These are phyloP conservation scores for Drosophila pectinifera DNA, from an alignment of 1,140 invertebrate genomes.

Conservation along the genomic window DNA sequence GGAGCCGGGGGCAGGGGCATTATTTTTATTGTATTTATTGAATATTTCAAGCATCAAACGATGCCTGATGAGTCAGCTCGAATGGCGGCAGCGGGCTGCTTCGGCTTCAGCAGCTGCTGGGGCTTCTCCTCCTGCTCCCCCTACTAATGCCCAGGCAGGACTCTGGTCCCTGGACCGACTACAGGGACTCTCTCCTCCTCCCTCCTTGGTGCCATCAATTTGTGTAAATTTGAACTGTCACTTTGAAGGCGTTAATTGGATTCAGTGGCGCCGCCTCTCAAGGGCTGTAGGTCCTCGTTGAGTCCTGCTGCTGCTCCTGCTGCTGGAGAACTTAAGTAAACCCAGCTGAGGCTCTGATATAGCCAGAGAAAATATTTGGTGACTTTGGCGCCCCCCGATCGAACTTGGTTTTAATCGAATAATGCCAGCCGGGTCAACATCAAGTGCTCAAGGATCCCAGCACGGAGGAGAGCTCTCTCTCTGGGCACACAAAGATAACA, in stretches of 20 bases:
- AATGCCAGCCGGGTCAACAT: conserved; percentile 19
- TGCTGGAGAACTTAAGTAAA: conserved; percentile 7
- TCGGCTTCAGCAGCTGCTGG: conserved; percentile 3
- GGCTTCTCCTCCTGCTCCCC: not conserved
- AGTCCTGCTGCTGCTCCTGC: conserved; percentile 12
- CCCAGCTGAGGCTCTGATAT: conserved; percentile 24
- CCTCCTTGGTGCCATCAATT: conserved; percentile 52
- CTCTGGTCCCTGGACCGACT: conserved; percentile 8
- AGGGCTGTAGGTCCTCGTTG: conserved; percentile 17
- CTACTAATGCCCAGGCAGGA: conserved; percentile 24
- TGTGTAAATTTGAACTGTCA: conserved; percentile 83
- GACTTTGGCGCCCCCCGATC: conserved; percentile 15
- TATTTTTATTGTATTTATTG: conserved; percentile 80
- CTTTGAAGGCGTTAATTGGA: conserved; percentile 83
- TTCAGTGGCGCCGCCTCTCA: conserved; percentile 61
- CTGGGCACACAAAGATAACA: conserved; percentile 9
- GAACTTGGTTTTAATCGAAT: conserved; percentile 48
- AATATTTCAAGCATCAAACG: conserved; percentile 76
- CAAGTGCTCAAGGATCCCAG: conserved; percentile 12
- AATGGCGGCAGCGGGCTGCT: not conserved
- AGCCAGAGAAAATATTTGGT: conserved; percentile 26
- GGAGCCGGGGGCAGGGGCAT: not conserved
- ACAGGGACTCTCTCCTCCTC: not conserved
- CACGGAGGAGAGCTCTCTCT: not conserved
- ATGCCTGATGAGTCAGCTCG: conserved; percentile 65